Percentiles rank a stretch among this genome's conserved stretches.
phyloP scores from a whole-genome alignment of 2,113 vertebrate species.

The Platichthys stellatus region DNA sequence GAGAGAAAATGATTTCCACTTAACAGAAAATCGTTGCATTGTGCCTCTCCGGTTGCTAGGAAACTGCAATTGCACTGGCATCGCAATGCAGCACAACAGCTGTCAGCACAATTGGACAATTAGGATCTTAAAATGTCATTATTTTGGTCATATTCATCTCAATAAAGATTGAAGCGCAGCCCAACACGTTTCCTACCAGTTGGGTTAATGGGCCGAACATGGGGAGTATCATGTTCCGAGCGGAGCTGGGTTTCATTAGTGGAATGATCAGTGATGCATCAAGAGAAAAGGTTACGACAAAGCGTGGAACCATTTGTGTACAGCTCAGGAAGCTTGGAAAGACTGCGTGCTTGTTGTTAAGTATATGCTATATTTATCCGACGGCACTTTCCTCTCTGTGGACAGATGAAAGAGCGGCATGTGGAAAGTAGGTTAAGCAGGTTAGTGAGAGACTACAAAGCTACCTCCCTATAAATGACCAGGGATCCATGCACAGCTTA shows the following conservation, averaged over 20 bases:
- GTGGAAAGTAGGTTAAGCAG: conserved; percentile 81
- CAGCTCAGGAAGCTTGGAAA: conserved; percentile 9
- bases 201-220: conserved; percentile 79
- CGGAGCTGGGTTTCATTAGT: conserved; percentile 57
- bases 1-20: conserved; percentile 68
- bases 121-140: conserved; percentile 83
- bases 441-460: conserved; percentile 72
- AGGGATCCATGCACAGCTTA: conserved; percentile 44
- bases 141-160: conserved; percentile 78
- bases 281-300: conserved; percentile 17
- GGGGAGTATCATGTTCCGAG: conserved; percentile 57
- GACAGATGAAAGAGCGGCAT: conserved; percentile 54
- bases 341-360: conserved; percentile 39
- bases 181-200: conserved; percentile 71
- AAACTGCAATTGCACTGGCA: conserved; percentile 82
- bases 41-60: conserved; percentile 84
- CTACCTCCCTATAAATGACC: conserved; percentile 54
- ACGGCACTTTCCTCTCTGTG: conserved; percentile 63
- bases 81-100: conserved; percentile 81
- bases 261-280: conserved; percentile 60
- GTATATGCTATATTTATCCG: conserved; percentile 69
- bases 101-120: conserved; percentile 83
- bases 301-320: background rate
- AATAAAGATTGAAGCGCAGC: conserved; percentile 72
- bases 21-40: conserved; percentile 78